A percentile compares a stretch with the other conserved stretches of the same genome.
Conservation (phyloP, 1,140 invertebrate genomes). For the Leucophenga varia region DNA sequence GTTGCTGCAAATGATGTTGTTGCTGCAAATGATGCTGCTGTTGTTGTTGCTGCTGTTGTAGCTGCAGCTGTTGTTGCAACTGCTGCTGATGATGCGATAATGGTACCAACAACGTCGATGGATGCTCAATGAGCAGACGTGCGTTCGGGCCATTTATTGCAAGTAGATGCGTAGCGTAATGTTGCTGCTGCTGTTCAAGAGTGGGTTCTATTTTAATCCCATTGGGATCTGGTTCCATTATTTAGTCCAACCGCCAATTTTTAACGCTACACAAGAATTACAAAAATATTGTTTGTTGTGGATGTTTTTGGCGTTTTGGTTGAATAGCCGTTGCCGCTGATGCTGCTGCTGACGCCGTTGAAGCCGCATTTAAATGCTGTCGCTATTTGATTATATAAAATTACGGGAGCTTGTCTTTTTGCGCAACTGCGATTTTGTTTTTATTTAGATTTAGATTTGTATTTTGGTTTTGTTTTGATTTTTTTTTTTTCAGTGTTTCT, state of each 20-base stretch:
- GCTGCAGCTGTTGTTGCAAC: constrained; percentile 27
- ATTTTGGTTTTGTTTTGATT: constrained; percentile 15
- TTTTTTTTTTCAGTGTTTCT: too few species aligned
- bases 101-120: constrained; percentile 49
- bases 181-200: constrained; percentile 50
- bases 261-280: too few species aligned
- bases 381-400: too few species aligned
- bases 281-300: constrained; percentile 3
- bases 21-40: constrained; percentile 35
- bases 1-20: constrained; percentile 24
- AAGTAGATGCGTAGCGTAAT: constrained; percentile 49
- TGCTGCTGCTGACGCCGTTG: constrained; percentile 14
- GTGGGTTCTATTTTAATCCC: constrained; percentile 55
- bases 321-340: constrained; percentile 8
- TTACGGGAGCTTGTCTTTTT: too few species aligned
- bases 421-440: too few species aligned
- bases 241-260: constrained; percentile 42
- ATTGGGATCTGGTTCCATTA: constrained; percentile 57
- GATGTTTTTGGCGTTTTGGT: neutral
- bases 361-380: constrained; percentile 31
- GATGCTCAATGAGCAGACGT: constrained; percentile 51
- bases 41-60: constrained; percentile 39
- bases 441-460: constrained; percentile 7
- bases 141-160: constrained; percentile 52
- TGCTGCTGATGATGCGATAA: constrained; percentile 42